Conservation (phyloP, 2,113 vertebrate species). For the Setophaga petechia region DNA sequence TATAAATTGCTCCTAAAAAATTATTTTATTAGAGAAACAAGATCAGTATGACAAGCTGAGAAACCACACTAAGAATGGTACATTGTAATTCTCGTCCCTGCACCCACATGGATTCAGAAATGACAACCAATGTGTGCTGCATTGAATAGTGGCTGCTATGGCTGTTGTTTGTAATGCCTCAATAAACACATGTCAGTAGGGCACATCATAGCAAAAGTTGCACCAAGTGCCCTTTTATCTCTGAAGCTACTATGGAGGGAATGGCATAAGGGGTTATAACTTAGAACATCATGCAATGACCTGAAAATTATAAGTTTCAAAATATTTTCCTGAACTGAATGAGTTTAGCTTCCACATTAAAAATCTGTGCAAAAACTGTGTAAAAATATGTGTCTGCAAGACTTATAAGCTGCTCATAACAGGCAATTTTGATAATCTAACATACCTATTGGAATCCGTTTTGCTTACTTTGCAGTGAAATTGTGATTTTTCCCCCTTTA, state of each 20-base stretch:
- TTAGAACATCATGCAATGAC: background rate
- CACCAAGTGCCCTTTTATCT: background rate
- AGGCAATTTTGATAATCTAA: background rate
- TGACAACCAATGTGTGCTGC: background rate
- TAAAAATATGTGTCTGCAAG: background rate
- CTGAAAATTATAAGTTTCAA: background rate
- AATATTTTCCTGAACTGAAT: background rate
- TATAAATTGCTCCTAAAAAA: background rate
- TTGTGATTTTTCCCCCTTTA: background rate
- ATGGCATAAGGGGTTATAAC: background rate
- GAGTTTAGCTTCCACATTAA: background rate
- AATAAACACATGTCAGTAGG: background rate
- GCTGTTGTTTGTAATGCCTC: background rate
- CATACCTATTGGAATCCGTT: background rate
- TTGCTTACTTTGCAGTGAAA: background rate
- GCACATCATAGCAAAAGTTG: background rate
- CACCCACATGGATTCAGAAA: background rate
- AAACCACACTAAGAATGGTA: background rate
- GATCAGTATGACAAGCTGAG: background rate
- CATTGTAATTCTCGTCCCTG: background rate
- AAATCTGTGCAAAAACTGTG: background rate
- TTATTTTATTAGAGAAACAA: background rate
- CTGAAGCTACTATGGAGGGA: background rate
- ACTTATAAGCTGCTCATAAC: background rate
- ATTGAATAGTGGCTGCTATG: background rate